Base-by-base conservation (phyloP, 92 coral and sea anemone species). In the Phymanthus crucifer region DNA sequence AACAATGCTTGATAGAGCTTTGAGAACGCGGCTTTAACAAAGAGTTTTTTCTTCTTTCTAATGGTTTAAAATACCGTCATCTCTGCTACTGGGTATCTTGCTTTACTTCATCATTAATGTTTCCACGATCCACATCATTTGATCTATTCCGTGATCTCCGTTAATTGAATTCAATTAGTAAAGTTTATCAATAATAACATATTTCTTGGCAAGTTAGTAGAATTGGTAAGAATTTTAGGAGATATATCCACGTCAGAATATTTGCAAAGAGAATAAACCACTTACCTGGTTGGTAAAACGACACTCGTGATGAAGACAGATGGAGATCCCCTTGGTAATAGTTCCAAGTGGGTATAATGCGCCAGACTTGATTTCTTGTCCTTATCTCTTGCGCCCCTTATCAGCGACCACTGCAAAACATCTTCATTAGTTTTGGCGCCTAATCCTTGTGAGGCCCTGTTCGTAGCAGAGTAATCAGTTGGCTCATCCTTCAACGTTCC, bases 371-470 rank as follows among this genome's bases (percentile, higher is more conserved):
- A 24, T 54, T 54, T 61, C 27, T 61, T n/a, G 26, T 27, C 13
- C 34, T 61, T 61, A 61, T 61, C 68, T 61, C 13, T 61, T n/a
- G 4, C 12, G 34, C 68, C 35, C 33, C 34, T 61, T 61, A 61
- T 61, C 36, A 29, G 68, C 17, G 34, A 1, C 66, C 3, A 19
- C 27, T 54, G 64, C 64, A 54, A 54, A 54, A 61, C 68, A 29
- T 33, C 68, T 61, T 17, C 68, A 10, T 11, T 61, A 61, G 68
- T 61, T 61, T 16, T 61, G 68, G 68, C 68, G 68, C 29, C 36
- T 61, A 61, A 61, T 61, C 68, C 68, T 61, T 61, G 68, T 61
- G 68, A 29, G 68, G 68, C 29, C 68, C n/a, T n/a, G n/a, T 61
- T 24, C 7, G 24, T 27, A 61, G 33, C 12, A 29, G 32, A n/a